Percentiles rank a stretch among this genome's conserved stretches.
These are phyloP conservation scores for Notechis scutatus DNA, from an alignment of 2,113 vertebrate species.

Conservation along the genomic window DNA sequence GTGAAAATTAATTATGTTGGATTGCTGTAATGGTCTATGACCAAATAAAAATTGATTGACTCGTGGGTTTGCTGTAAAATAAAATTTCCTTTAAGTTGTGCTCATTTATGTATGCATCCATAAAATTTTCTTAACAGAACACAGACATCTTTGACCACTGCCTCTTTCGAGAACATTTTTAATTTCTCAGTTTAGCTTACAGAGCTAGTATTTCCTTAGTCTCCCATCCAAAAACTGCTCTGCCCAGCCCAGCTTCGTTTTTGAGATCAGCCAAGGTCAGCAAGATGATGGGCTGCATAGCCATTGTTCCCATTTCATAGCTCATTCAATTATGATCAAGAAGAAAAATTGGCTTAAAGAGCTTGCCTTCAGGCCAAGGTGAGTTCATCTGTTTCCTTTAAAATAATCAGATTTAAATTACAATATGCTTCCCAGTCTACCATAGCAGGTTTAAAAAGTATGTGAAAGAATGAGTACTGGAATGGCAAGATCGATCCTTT, in stretches of 20 bases:
- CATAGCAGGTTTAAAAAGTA: neutral
- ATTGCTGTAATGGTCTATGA: neutral
- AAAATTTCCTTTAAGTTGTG: neutral
- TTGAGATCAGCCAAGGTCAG: neutral
- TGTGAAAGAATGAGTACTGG: neutral
- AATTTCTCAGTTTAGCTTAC: neutral
- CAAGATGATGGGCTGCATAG: neutral
- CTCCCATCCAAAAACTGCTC: neutral
- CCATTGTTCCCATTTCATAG: neutral
- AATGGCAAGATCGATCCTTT: neutral
- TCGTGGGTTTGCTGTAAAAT: neutral
- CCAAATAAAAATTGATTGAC: neutral
- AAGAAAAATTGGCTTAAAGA: neutral
- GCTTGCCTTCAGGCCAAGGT: neutral
- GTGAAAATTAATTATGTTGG: neutral
- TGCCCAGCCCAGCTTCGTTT: neutral
- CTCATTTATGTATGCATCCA: neutral
- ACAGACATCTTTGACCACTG: neutral
- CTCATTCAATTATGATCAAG: neutral
- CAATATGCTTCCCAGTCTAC: neutral
- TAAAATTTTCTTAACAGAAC: neutral
- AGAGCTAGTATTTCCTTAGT: neutral
- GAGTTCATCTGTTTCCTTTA: neutral
- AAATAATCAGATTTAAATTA: neutral
- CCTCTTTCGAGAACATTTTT: neutral